These are phyloP conservation scores for Furcifer pardalis DNA, from an alignment of 2,797 vertebrate species.

Conservation along the genomic window DNA sequence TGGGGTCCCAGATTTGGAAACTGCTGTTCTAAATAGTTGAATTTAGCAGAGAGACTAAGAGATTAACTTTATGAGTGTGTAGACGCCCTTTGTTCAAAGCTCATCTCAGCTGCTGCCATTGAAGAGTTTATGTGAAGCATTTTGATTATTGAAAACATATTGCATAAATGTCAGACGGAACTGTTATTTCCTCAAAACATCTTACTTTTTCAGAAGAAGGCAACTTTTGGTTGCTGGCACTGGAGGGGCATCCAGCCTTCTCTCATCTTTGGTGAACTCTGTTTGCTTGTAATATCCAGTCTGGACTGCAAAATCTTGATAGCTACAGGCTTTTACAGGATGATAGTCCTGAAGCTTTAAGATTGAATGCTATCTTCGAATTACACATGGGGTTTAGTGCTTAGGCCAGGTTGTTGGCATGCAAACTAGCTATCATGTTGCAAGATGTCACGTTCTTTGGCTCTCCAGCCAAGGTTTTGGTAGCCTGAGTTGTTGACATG, in stretches of 20 bases:
- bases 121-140: neutral
- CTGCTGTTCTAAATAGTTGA: neutral
- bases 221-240: neutral
- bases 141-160: neutral
- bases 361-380: conserved; percentile 12
- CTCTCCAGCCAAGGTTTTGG: conserved; percentile 60
- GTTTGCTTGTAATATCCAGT: conserved; percentile 23
- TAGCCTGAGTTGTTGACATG: conserved; percentile 53
- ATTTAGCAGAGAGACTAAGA: neutral
- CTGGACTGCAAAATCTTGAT: conserved; percentile 15
- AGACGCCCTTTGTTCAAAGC: neutral
- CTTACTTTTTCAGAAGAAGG: neutral
- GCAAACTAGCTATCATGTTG: conserved; percentile 21
- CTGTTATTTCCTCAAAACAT: neutral
- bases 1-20: too few species aligned
- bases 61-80: neutral
- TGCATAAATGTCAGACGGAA: neutral
- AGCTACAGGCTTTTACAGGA: conserved; percentile 25
- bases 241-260: neutral
- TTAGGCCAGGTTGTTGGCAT: neutral
- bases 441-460: conserved; percentile 33
- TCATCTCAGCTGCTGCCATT: neutral
- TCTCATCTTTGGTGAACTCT: neutral
- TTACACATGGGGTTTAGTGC: neutral
- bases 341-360: conserved; percentile 23